Evolutionary conservation across 2,797 vertebrate genomes (phyloP).

Genomic region (Streptopelia turtur): DNA sequence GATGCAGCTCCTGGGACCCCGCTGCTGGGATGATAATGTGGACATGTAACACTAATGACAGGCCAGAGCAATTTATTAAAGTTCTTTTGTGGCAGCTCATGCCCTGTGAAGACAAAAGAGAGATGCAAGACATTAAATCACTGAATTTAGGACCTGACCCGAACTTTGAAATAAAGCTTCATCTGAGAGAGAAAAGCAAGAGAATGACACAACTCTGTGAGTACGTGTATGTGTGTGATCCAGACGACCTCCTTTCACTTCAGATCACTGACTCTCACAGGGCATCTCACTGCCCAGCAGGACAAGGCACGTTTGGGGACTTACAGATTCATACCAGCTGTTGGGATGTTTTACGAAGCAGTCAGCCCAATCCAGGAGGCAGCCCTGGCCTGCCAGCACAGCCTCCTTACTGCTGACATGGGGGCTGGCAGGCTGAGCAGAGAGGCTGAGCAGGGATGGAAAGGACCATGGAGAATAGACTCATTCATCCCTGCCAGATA

Average conservation of each 20-base stretch:
- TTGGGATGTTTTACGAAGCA: neutral
- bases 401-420: rapidly evolving
- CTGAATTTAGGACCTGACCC: neutral
- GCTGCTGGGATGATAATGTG: neutral
- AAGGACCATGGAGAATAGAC: neutral
- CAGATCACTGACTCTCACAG: neutral
- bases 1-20: neutral
- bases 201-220: neutral
- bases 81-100: neutral
- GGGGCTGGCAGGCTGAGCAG: neutral
- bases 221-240: rapidly evolving
- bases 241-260: neutral
- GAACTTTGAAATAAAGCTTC: neutral
- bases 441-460: neutral
- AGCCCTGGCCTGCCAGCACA: neutral
- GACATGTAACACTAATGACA: neutral
- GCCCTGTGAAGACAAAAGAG: slow-evolving; percentile 16
- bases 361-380: neutral
- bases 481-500: neutral
- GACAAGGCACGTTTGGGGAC: neutral
- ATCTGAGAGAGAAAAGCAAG: neutral
- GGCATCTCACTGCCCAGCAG: neutral
- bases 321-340: neutral
- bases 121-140: neutral
- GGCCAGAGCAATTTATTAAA: neutral